Conservation (phyloP, 2,113 vertebrate genomes). For the Himantopus leucocephalus region DNA sequence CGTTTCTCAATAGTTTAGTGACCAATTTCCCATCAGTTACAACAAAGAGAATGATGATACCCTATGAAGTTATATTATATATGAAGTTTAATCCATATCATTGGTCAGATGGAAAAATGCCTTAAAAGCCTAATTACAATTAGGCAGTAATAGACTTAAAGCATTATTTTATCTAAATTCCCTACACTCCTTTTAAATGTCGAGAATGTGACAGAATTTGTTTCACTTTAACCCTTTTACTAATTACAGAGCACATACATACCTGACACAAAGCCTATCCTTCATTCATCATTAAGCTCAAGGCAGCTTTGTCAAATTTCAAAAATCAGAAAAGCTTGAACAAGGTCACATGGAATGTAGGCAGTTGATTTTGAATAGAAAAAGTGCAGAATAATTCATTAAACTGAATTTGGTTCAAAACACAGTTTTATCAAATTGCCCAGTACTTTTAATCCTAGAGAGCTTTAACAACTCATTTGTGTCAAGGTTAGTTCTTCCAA, state of each 20-base stretch:
- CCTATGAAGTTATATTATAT: background rate
- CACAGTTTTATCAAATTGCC: background rate
- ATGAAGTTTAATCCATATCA: background rate
- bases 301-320: background rate
- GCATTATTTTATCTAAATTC: background rate
- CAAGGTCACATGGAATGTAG: background rate
- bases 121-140: background rate
- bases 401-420: background rate
- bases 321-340: background rate
- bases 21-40: background rate
- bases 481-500: background rate
- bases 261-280: background rate
- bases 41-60: background rate
- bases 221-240: background rate
- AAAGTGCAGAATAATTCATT: background rate
- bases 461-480: background rate
- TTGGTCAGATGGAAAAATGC: background rate
- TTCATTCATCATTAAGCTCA: background rate
- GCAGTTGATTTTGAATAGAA: background rate
- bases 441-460: background rate
- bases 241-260: background rate
- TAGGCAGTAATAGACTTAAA: background rate
- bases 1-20: background rate
- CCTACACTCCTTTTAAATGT: rapidly evolving
- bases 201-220: background rate